Evolutionary conservation across 2,797 vertebrate genomes (phyloP).

Genomic region (Bryconaethiops microstoma): DNA sequence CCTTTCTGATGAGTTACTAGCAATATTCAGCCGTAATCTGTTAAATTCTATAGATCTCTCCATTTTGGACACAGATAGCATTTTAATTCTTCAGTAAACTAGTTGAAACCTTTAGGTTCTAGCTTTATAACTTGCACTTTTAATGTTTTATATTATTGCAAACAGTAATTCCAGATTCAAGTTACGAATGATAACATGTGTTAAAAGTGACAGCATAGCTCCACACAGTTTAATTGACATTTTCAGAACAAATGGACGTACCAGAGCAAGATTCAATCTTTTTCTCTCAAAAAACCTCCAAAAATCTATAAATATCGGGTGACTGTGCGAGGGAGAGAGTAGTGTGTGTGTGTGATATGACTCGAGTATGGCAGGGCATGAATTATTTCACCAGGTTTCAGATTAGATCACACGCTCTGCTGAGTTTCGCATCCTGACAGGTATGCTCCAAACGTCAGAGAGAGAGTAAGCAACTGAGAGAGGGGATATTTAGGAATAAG

Average conservation of each 20-base stretch:
- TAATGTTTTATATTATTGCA: no score
- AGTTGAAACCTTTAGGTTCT: no score
- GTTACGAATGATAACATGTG: no score
- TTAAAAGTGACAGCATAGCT: no score
- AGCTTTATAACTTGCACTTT: no score
- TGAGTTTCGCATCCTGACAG: slow-evolving; percentile 75
- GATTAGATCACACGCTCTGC: slow-evolving; percentile 74
- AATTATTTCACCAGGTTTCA: slow-evolving; percentile 78
- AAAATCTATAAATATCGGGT: slow-evolving; percentile 15
- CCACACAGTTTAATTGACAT: not conserved
- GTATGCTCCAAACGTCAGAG: slow-evolving; percentile 59
- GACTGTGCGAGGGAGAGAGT: not conserved
- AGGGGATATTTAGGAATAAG: slow-evolving; percentile 5
- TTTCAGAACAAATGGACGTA: not conserved
- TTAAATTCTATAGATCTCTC: no score
- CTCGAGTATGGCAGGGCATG: slow-evolving; percentile 61
- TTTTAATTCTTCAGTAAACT: no score
- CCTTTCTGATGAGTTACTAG: no score
- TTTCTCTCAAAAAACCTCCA: not conserved
- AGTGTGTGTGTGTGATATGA: slow-evolving; percentile 24
- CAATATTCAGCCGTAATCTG: no score
- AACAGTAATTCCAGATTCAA: no score
- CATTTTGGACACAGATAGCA: no score
- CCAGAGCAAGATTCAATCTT: not conserved
- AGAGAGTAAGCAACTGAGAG: not conserved